Evolutionary conservation across 2,888 invertebrate genomes (phyloP), one percentile per base, ranked within the genome.

Genomic region (Drosophila rellima): DNA sequence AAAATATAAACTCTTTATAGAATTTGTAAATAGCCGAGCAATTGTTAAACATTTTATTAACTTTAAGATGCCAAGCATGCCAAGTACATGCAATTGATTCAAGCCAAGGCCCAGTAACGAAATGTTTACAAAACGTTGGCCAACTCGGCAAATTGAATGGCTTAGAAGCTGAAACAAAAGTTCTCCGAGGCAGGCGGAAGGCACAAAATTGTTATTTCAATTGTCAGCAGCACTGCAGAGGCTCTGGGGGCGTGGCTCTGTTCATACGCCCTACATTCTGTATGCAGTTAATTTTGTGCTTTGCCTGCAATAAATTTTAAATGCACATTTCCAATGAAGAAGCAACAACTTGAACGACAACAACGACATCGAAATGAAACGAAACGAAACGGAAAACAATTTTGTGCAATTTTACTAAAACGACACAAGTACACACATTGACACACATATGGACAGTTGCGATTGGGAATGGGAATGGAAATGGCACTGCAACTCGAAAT

Each of bases 321-420:
- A 85, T 89, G 89, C 74, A 89, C 85, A 85, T 84, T 89, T 87
- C 61, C 79, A 84, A 89, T 79, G 88, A 87, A 81, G 67, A 59
- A 71, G 68, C 61, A 74, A 62, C 73, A 66, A 63, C 72, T 56
- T 39, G 57, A 56, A 57, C 50, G 39, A 13, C 79, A 13, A 54
- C 57, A 40, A 60, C 62, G 15, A 60, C 60, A 11, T 31, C 61
- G 15, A 48, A 64, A 54, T 50, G 33, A 72, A 84, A 81, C 72
- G 86, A 82, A 82, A 86, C 73, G 83, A 88, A 84, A 84, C 75
- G 84, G 89, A 85, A 89, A 85, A 85, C 85, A 85, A 89, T 85
- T 87, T 89, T 85, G 66, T 87, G 82, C 85, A 89, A 85, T 85
- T 85, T 85, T 57, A 81, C 88, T 85, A 77, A 81, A 84, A 89